Evolutionary conservation across 2,888 invertebrate genomes (phyloP), one percentile per base, ranked within the genome.

Genomic region (Stenurella melanura): DNA sequence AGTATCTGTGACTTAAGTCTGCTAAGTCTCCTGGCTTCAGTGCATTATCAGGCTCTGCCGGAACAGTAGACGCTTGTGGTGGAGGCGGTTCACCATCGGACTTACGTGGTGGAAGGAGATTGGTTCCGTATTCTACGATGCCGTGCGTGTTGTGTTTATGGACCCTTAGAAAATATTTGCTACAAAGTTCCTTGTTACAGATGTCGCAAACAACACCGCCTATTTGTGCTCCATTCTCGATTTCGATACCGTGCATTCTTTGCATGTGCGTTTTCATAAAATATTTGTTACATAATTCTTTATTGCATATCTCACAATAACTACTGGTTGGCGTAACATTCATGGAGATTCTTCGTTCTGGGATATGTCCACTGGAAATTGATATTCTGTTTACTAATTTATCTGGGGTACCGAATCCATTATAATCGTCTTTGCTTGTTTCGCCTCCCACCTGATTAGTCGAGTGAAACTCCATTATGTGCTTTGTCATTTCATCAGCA

Each of bases 251-350:
- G 90, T 97, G 99, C 97, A 99, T 98, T 88, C 98, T 95, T 88
- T 98, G 95, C 97, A 98, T 98, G 91, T 99, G 99, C 0, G 98
- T 99, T 89, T 98, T 97, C 95, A 99, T 97, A 90, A 99, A 99
- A 89, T 99, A 99, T 90, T 99, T 99, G 91, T 99, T 99, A 91
- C 99, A 99, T 84, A 99, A 91, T 90, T 99, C 98, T 90, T 98
- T 98, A 91, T 98, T 98, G 90, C 98, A 98, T 81, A 98, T 97
- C 89, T 98, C 98, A 89, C 98, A 98, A 89, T 97, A 97, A 87
- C 97, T 97, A 79, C 95, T 96, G 1, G 96, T 94, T 0, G 94
- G 94, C 0, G 93, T 93, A 77, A 92, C 88, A 54, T 92, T 93
- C 84, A 92, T 91, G 0, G 93, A 92, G 58, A 93, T 90, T 54